Conservation (phyloP, 1,140 invertebrate genomes). For the Pseudomyrmex pallidus region DNA sequence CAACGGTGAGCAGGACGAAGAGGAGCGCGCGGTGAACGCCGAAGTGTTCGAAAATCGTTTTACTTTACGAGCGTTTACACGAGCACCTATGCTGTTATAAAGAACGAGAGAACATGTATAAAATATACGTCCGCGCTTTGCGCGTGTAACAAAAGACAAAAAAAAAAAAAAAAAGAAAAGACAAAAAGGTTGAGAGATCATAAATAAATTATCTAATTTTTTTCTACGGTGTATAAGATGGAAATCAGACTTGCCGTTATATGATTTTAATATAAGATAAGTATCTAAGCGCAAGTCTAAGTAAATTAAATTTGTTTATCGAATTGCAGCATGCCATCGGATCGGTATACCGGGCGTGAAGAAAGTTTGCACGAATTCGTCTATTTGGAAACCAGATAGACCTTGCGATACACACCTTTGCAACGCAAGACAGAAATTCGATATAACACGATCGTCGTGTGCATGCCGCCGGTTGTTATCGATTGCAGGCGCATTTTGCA, state of each 20-base stretch:
- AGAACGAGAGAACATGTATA: constrained; percentile 17
- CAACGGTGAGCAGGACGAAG: constrained; percentile 30
- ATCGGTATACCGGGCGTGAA: constrained; percentile 42
- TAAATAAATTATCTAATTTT: neutral
- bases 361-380: constrained; percentile 58
- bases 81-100: constrained; percentile 41
- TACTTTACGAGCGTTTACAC: constrained; percentile 73
- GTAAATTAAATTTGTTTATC: constrained; percentile 57
- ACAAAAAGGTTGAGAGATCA: too few relatives aligned
- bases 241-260: neutral
- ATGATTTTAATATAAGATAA: neutral
- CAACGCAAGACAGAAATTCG: constrained; percentile 63
- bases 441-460: constrained; percentile 68
- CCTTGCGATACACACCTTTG: constrained; percentile 26
- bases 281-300: constrained; percentile 12
- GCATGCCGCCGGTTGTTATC: constrained; percentile 64
- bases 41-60: constrained; percentile 75
- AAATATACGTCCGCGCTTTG: constrained; percentile 21
- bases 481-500: constrained; percentile 65
- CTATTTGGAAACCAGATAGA: constrained; percentile 50
- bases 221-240: neutral
- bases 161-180: too few relatives aligned
- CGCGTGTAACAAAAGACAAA: neutral
- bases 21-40: constrained; percentile 69
- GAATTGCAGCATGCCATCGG: constrained; percentile 43